These are phyloP conservation scores for Scrobipalpa atriplicella DNA, from an alignment of 2,888 invertebrate genomes.

Conservation along the genomic window DNA sequence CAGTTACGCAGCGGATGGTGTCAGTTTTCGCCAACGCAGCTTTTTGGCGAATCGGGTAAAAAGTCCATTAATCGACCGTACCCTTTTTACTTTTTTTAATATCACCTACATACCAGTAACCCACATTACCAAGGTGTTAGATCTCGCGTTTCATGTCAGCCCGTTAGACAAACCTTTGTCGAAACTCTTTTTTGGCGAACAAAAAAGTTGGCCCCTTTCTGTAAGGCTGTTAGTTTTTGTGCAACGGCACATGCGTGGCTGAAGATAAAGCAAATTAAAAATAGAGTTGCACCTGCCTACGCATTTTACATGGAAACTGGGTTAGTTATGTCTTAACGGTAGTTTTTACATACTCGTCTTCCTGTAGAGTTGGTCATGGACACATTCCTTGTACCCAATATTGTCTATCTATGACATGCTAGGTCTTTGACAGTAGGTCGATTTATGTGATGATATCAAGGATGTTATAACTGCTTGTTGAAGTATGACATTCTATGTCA, in stretches of 20 bases:
- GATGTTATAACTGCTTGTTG: too few relatives aligned
- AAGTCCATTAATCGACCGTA: constrained; percentile 42
- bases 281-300: constrained; percentile 21
- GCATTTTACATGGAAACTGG: constrained; percentile 13
- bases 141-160: constrained; percentile 70
- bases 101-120: constrained; percentile 67
- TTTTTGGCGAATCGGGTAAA: constrained; percentile 68
- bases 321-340: constrained; percentile 15
- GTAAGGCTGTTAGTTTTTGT: constrained; percentile 35
- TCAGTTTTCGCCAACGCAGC: constrained; percentile 59
- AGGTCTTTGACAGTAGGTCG: too few relatives aligned
- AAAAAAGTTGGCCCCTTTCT: constrained; percentile 58
- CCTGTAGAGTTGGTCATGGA: background rate
- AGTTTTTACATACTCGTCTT: background rate
- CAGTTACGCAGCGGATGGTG: constrained; percentile 64
- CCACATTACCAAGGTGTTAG: constrained; percentile 81
- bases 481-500: too few relatives aligned
- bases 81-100: constrained; percentile 16
- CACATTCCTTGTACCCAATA: background rate
- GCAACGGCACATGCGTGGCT: constrained; percentile 25
- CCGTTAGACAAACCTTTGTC: constrained; percentile 71
- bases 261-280: constrained; percentile 28
- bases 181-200: constrained; percentile 58
- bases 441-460: too few relatives aligned
- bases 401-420: background rate